Base-by-base conservation (phyloP, 2,888 invertebrate genomes). In the Drosophila tripunctata region DNA sequence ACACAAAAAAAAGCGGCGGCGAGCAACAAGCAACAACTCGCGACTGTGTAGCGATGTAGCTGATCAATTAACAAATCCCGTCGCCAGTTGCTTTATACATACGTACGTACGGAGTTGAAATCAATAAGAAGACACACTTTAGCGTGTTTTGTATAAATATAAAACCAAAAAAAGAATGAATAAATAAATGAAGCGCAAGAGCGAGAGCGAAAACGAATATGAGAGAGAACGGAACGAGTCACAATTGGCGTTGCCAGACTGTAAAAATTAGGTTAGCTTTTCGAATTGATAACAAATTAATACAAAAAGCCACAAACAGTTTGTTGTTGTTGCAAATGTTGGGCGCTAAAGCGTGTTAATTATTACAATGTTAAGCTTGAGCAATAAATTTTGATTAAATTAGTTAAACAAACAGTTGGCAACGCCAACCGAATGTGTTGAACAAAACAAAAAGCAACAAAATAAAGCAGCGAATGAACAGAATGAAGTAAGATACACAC, bases 61-160 rank as follows among this genome's bases (percentile, higher is more conserved):
- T 73, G 51, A 69, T 69, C 67, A 83, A 83, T 85, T 78, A 71
- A 66, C 78, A 65, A 64, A 73, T 66, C 58, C n/a, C 57, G 57
- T 41, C 40, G 63, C 31, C 33, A 48, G 78, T 45, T 54, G 61
- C 36, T 54, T 31, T 38, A 44, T n/a, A n/a, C n/a, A n/a, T n/a
- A 33, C 58, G 48, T 17, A 57, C 67, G 58, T n/a, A n/a, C 57
- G 38, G 48, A 48, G 57, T 57, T 54, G 45, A 63, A 84, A 70
- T 84, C 73, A 81, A 81, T 84, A 75, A 61, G 58, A 67, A 76
- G 50, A 60, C 65, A 60, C 65, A 67, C 60, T 56, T 55, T 52
- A 74, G 61, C 64, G 75, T n/a, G n/a, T 48, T 67, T 75, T 67
- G 66, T 74, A 78, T 76, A 83, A 82, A 85, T 85, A 82, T 85